Evolutionary conservation across 2,797 vertebrate genomes (phyloP).

Genomic region (Streptopelia turtur): DNA sequence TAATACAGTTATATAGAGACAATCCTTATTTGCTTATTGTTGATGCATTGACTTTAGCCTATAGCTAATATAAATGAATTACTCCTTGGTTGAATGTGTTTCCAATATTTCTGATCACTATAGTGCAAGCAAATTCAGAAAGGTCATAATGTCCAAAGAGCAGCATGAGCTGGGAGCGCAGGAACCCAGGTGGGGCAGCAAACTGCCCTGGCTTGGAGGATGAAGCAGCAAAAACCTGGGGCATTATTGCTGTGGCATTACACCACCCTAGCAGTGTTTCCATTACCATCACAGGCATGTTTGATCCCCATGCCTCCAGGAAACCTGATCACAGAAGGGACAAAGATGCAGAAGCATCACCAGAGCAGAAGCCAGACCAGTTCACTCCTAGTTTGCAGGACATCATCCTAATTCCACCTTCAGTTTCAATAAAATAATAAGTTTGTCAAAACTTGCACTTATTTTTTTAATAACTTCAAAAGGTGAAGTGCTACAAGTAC

Average conservation of each 20-base stretch:
- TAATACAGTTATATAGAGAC: not conserved
- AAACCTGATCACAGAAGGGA: not conserved
- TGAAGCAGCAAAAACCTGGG: not conserved
- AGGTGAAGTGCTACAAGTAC: constrained; percentile 47
- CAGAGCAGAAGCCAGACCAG: not conserved
- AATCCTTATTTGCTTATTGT: not conserved
- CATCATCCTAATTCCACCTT: not conserved
- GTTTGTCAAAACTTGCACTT: constrained; percentile 56
- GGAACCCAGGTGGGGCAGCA: rapidly evolving
- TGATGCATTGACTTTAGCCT: not conserved
- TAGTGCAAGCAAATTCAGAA: too few relatives aligned
- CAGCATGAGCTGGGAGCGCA: rapidly evolving
- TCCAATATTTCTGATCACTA: not conserved
- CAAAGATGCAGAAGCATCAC: not conserved
- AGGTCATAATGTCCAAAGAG: not conserved
- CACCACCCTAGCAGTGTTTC: not conserved
- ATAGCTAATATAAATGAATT: not conserved
- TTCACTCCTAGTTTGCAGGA: not conserved
- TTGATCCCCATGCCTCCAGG: too few relatives aligned
- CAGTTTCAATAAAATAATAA: constrained; percentile 29
- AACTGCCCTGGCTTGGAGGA: not conserved
- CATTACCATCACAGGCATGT: not conserved
- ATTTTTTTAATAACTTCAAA: constrained; percentile 56
- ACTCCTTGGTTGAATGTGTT: too few relatives aligned
- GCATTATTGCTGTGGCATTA: not conserved